A percentile compares a stretch with the other conserved stretches of the same genome.
These are phyloP conservation scores for Ichneumon xanthorius DNA, from an alignment of 2,888 invertebrate genomes.

Conservation along the genomic window DNA sequence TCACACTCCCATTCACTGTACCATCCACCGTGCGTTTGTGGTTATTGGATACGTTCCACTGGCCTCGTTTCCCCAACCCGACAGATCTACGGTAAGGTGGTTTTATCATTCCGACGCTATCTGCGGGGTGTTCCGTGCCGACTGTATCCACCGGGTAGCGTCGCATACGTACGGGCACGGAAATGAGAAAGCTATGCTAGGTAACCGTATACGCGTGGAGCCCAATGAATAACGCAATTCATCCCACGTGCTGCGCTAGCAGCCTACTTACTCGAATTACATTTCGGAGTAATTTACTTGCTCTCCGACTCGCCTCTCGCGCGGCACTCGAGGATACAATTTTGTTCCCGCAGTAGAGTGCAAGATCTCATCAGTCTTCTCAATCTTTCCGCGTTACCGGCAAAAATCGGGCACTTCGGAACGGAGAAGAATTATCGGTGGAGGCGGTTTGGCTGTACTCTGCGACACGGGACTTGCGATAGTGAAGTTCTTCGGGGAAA, in stretches of 20 bases:
- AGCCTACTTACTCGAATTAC: constrained; percentile 23
- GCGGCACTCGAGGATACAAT: constrained; percentile 1
- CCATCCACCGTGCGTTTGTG: constrained; percentile 61
- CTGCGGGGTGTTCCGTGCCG: background rate
- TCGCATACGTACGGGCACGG: constrained; percentile 5
- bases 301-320: background rate
- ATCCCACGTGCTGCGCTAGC: background rate
- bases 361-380: background rate
- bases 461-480: too few species aligned
- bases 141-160: background rate
- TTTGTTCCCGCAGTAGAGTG: background rate
- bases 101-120: constrained; percentile 32
- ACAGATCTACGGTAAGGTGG: constrained; percentile 9
- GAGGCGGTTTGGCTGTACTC: background rate
- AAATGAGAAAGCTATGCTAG: constrained; percentile 8
- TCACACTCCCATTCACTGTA: constrained; percentile 36
- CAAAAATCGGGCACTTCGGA: background rate
- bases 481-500: too few species aligned
- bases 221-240: constrained; percentile 20
- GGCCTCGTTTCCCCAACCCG: constrained; percentile 14
- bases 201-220: background rate
- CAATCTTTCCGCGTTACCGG: background rate
- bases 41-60: constrained; percentile 63
- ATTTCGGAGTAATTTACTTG: constrained; percentile 19
- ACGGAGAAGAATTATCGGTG: background rate